Conservation (phyloP, 2,113 vertebrate genomes). For the Malurus cyaneus region DNA sequence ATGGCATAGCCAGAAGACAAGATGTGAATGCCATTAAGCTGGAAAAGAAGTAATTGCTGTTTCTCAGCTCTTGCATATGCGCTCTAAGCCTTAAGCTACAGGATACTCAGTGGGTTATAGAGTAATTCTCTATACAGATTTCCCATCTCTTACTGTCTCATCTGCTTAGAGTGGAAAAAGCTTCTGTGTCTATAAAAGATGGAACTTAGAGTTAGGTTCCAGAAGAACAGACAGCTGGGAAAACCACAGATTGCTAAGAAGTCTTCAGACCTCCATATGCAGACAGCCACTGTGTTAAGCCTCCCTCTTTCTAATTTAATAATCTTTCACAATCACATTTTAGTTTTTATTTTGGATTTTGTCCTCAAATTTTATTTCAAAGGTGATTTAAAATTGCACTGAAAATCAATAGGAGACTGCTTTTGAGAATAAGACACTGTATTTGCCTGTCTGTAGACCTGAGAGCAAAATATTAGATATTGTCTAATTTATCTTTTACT, state of each 20-base stretch:
- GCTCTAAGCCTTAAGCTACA: background rate
- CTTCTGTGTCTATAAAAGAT: background rate
- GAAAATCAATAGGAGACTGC: background rate
- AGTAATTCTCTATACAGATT: background rate
- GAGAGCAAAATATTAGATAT: background rate
- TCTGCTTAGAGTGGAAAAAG: background rate
- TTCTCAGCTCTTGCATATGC: background rate
- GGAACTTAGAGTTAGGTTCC: background rate
- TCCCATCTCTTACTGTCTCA: background rate
- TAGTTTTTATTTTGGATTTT: background rate
- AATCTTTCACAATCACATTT: background rate
- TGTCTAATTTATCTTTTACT: background rate
- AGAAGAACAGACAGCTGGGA: background rate
- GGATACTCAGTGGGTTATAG: background rate
- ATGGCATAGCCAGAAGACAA: background rate
- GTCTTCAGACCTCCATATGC: background rate
- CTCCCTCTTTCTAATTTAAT: background rate
- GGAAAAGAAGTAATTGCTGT: background rate
- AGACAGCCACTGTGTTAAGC: background rate
- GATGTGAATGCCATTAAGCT: background rate
- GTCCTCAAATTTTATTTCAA: background rate
- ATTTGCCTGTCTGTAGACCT: background rate
- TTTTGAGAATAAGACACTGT: background rate
- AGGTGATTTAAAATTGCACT: background rate
- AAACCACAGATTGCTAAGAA: background rate